Conservation (phyloP, 23 tunicate genomes). For the Trididemnum clinides region DNA sequence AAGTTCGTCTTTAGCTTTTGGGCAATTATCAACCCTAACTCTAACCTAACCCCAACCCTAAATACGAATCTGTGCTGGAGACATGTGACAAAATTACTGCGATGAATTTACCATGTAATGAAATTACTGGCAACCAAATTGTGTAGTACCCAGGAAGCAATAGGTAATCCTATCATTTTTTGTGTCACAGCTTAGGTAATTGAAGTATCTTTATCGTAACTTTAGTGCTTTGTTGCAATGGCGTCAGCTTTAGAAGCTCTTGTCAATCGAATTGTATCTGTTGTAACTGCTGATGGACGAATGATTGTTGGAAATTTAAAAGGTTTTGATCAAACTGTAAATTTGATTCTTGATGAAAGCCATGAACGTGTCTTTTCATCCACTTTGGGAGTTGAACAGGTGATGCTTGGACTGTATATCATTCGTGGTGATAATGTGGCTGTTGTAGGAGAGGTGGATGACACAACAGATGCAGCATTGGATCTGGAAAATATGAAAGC, state of each 20-base stretch:
- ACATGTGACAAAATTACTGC: no score
- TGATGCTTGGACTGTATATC: slow-evolving; percentile 89
- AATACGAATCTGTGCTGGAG: no score
- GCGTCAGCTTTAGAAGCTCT: slow-evolving; percentile 72
- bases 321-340: slow-evolving; percentile 95
- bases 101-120: no score
- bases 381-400: slow-evolving; percentile 88
- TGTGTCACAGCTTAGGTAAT: no score
- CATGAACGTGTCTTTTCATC: slow-evolving; percentile 98
- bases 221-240: no score
- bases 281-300: slow-evolving; percentile 87
- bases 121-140: no score
- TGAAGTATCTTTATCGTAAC: no score
- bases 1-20: no score
- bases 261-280: slow-evolving; percentile 78
- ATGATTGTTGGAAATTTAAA: slow-evolving; percentile 92
- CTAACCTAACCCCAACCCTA: no score
- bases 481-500: slow-evolving; percentile 90
- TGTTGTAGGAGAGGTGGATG: slow-evolving; percentile 92
- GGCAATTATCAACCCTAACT: no score
- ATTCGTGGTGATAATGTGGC: slow-evolving; percentile 98
- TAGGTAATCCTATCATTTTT: no score
- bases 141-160: no score
- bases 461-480: slow-evolving; percentile 79
- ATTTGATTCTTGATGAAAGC: slow-evolving; percentile 85